Conservation (phyloP, 2,113 vertebrate species). For the Toxotes chatareus region DNA sequence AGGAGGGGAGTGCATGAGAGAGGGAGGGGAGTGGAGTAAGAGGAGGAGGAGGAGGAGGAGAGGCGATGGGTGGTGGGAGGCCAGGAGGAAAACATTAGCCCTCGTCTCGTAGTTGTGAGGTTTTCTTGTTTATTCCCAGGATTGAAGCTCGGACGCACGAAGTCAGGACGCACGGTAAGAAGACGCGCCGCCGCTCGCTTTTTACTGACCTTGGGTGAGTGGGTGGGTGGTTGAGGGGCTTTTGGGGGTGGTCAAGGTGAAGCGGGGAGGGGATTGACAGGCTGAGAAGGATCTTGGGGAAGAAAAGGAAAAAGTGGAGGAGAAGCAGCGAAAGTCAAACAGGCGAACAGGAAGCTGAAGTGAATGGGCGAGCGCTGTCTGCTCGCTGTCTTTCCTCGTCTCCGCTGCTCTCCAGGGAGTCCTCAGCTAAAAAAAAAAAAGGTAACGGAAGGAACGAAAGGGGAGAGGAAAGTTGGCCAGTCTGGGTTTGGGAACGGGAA, state of each 20-base stretch:
- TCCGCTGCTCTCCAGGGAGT: neutral
- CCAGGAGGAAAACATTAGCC: constrained; percentile 45
- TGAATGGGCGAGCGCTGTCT: neutral
- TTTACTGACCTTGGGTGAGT: neutral
- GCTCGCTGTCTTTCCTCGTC: neutral
- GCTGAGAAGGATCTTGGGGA: neutral
- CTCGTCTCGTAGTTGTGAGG: neutral
- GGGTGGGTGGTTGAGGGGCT: neutral
- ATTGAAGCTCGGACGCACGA: neutral
- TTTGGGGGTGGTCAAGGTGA: constrained; percentile 4
- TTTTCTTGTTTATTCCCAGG: constrained; percentile 3
- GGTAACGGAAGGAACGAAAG: constrained; percentile 26
- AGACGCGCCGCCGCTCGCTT: neutral
- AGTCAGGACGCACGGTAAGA: constrained; percentile 57
- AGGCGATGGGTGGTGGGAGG: constrained; percentile 13
- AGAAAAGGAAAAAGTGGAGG: constrained; percentile 16
- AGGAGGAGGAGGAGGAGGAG: neutral
- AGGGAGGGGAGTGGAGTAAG: constrained; percentile 12
- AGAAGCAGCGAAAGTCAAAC: constrained; percentile 15
- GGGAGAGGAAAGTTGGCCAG: neutral
- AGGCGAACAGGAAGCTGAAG: constrained; percentile 34
- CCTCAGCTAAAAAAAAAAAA: neutral
- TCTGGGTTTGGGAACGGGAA: neutral
- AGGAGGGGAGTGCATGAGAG: constrained; percentile 34
- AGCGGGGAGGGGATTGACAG: neutral